Base-by-base conservation (phyloP, 2,113 vertebrate species). In the Carassius gibelio region DNA sequence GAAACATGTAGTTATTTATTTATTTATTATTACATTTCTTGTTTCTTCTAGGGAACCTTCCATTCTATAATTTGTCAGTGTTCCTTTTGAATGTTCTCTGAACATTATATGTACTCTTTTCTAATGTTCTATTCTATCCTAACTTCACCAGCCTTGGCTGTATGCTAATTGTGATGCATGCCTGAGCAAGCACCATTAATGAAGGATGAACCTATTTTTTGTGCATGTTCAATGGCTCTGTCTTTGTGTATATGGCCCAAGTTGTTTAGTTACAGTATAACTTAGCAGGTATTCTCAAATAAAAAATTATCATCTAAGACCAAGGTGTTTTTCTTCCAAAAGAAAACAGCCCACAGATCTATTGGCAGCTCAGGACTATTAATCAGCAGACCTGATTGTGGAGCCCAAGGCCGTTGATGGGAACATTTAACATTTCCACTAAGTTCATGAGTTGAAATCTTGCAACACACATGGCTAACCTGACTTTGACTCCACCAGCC, bases 401-500 rank as follows among this genome's bases (percentile, higher is more conserved):
- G 26, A 55, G 66, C n/a, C 17, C 48, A 52, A 82, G 80, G 80
- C 42, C 30, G 15, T 26, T 21, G 64, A 55, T 82, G 80, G 80
- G 80, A 82, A 71, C 48, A 71, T 71, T 82, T 71, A 69, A 82
- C 64, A 36, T 71, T 71, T 71, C 80, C 80, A 68, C 45, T 10
- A 34, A 55, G 45, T 14, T 72, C 19, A 23, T 14, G 42, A 52
- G 45, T 10, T 42, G 71, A 78, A 30, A 84, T 81, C 84, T 66
- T 72, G 21, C 71, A 88, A 78, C n/a, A 64, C 78, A 66, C 48
- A 80, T 72, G 34, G 69, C 64, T 84, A 88, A 86, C 87, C 81
- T 84, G 84, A 66, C 38, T 78, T 83, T 84, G 84, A 77, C 75
- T 84, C 9, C 6, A 13, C 52, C 78, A 30, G 26, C 17, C 45